Evolutionary conservation across 2,113 vertebrate species (phyloP).

Genomic region (Heterocephalus glaber): DNA sequence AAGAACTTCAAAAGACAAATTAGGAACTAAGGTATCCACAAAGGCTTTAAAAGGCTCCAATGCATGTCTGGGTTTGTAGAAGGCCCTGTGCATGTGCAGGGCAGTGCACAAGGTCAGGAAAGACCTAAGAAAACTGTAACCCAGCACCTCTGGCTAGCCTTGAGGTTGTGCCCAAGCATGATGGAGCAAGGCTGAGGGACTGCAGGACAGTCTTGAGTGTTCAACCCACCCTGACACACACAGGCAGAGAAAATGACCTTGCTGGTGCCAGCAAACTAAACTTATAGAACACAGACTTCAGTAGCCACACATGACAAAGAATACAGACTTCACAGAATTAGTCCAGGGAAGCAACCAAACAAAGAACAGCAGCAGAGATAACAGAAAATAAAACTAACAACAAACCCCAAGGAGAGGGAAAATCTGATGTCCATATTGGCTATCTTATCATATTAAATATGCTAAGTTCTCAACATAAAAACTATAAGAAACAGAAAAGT

Average conservation of each 20-base stretch:
- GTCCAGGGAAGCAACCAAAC: neutral
- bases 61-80: neutral
- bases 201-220: neutral
- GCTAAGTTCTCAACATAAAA: neutral
- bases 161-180: neutral
- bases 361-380: neutral
- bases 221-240: neutral
- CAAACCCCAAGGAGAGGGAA: neutral
- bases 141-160: neutral
- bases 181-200: neutral
- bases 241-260: neutral
- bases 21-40: neutral
- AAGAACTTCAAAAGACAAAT: neutral
- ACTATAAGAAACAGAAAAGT: neutral
- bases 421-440: neutral
- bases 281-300: neutral
- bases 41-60: neutral
- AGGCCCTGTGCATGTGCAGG: neutral
- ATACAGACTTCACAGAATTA: neutral
- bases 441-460: slow-evolving; percentile 10
- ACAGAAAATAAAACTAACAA: neutral
- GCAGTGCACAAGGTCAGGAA: neutral
- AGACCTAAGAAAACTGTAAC: neutral
- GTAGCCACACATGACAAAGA: neutral
- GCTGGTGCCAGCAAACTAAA: neutral